Evolutionary conservation across 2,113 vertebrate species (phyloP), one percentile per base, ranked within the genome.

Genomic region (Odontesthes bonariensis): DNA sequence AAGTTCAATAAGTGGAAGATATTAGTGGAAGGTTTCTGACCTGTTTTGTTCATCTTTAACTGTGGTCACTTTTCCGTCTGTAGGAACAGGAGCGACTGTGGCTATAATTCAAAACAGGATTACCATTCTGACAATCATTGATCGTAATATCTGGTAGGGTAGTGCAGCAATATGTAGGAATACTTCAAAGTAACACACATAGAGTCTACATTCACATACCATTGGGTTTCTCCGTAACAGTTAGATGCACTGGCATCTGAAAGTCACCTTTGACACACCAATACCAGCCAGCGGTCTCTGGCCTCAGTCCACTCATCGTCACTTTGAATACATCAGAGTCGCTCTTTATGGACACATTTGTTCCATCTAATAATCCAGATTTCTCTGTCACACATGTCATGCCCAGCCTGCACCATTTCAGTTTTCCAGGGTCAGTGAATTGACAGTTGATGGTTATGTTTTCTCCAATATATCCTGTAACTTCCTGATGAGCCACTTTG

Each of bases 211-310:
- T 27, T 40, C 23, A n/a, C 65, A 32, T 52, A 46, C 55, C 5
- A 57, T 47, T 57, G 17, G 40, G 4, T 65, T 1, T 44, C 6
- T 62, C 31, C 19, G 3, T 32, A 31, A 90, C 56, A 47, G 22
- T 63, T 4, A 90, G 0, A 56, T 75, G 20, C 5, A 89, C 73
- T 19, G 87, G 87, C 67, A 91, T 83, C 81, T 88, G 79, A 5
- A 83, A 4, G 7, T 79, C 23, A 82, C 77, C 77, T 6, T 10
- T 51, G 1, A 0, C 20, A 61, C 77, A 85, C 3, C 0, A 68
- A 52, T 86, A 89, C 89, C 87, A 89, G 8, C 82, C 72, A 11
- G 66, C 81, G 69, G 40, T 69, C 54, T 68, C 6, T 0, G 0
- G 23, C 7, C 0, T 73, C 66, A 91, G 54, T 59, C 0, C 63